Percentiles rank a stretch among this genome's conserved stretches.
Conservation (phyloP, 1,140 invertebrate genomes). For the Limonius californicus region DNA sequence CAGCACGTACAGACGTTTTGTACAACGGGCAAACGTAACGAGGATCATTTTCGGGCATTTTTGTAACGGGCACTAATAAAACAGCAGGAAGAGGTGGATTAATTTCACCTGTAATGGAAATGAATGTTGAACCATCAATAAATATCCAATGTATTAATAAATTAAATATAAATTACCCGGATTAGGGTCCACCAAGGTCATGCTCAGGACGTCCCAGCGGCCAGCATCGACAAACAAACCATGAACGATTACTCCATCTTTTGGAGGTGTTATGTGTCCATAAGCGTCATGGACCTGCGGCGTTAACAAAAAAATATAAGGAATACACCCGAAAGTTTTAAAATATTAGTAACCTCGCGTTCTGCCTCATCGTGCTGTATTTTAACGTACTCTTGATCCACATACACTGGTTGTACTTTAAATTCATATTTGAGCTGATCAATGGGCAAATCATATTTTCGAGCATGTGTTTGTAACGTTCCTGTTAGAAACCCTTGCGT, state of each 20-base stretch:
- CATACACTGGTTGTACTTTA: slow-evolving; percentile 50
- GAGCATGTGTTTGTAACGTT: slow-evolving; percentile 77
- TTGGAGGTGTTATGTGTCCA: slow-evolving; percentile 54
- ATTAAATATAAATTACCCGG: slow-evolving; percentile 50
- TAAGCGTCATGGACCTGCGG: slow-evolving; percentile 48
- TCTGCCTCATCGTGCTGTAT: slow-evolving; percentile 47
- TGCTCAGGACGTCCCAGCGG: slow-evolving; percentile 66
- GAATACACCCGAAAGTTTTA: neutral
- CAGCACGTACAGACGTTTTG: slow-evolving; percentile 80
- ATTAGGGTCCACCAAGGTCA: slow-evolving; percentile 66
- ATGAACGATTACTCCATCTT: slow-evolving; percentile 77
- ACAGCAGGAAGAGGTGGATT: slow-evolving; percentile 72
- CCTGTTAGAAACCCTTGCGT: slow-evolving; percentile 89
- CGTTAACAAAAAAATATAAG: slow-evolving; percentile 14
- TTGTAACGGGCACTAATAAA: slow-evolving; percentile 65
- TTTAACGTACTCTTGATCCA: slow-evolving; percentile 67
- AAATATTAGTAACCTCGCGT: slow-evolving; percentile 38
- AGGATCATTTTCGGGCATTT: slow-evolving; percentile 55
- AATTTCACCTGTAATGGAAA: slow-evolving; percentile 55
- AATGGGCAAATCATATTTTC: slow-evolving; percentile 79
- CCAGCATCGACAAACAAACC: slow-evolving; percentile 86
- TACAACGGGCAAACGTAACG: slow-evolving; percentile 77
- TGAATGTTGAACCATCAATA: too few species aligned
- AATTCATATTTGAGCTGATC: slow-evolving; percentile 83
- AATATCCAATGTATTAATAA: too few species aligned